Percentiles rank a stretch among this genome's conserved stretches.
phyloP scores from a whole-genome alignment of 1,140 invertebrate species.

The Procambarus clarkii region DNA sequence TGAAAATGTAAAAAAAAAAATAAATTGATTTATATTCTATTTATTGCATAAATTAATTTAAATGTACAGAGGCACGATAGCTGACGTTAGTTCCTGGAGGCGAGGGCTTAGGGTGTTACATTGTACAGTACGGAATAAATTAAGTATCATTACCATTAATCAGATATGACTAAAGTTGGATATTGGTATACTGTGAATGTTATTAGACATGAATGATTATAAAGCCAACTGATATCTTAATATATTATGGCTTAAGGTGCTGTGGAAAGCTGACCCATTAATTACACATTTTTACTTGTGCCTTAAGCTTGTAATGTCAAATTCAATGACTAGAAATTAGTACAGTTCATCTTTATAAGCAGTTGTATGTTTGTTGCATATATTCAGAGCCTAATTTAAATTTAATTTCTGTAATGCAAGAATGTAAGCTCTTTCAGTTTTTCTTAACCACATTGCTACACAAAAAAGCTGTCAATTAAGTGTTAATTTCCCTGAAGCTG shows the following conservation, averaged over 20 bases:
- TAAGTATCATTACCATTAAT: background rate
- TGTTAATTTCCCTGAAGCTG: constrained; percentile 20
- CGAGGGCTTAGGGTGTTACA: background rate
- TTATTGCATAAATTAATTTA: background rate
- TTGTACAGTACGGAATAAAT: background rate
- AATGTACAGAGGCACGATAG: background rate
- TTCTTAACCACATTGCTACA: background rate
- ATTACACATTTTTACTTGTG: constrained; percentile 10
- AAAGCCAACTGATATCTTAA: background rate
- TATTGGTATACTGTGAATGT: background rate
- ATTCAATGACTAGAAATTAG: background rate
- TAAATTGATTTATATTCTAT: background rate
- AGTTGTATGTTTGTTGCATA: constrained; percentile 4
- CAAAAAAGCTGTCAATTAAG: background rate
- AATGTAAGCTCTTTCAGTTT: constrained; percentile 9
- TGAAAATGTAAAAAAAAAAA: too few species aligned
- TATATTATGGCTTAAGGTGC: background rate
- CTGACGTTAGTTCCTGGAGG: background rate
- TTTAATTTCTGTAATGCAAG: background rate
- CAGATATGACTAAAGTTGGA: background rate
- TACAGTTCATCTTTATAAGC: background rate
- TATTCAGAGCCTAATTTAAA: background rate
- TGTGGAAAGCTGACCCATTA: background rate
- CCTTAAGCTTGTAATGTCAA: background rate
- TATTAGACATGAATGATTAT: background rate